Conservation (phyloP, 2,797 vertebrate species). For the Labroides dimidiatus region DNA sequence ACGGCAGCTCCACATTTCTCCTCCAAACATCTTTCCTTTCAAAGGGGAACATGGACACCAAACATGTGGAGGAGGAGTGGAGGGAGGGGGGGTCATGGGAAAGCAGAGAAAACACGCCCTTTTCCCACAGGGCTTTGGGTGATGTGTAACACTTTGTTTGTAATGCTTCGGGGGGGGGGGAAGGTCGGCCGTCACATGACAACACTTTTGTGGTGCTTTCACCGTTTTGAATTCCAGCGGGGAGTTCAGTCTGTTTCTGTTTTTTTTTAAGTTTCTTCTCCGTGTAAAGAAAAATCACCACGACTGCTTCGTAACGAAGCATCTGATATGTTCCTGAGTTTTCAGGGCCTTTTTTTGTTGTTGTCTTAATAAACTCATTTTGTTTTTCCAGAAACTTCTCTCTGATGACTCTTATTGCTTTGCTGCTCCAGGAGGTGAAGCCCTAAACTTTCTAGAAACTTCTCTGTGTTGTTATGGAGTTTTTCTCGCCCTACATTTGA, state of each 20-base stretch:
- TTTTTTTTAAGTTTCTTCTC: conserved; percentile 65
- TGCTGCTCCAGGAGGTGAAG: too few relatives aligned
- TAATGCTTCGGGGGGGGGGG: neutral
- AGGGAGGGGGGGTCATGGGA: neutral
- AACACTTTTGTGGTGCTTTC: conserved; percentile 70
- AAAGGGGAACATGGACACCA: neutral
- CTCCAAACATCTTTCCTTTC: neutral
- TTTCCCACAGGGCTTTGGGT: conserved; percentile 22
- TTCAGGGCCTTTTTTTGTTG: conserved; percentile 75
- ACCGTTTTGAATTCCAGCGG: conserved; percentile 56
- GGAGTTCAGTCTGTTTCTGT: conserved; percentile 55
- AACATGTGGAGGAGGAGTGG: conserved; percentile 3
- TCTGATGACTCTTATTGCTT: conserved; percentile 21
- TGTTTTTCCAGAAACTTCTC: conserved; percentile 63
- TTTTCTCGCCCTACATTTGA: conserved; percentile 3
- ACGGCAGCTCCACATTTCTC: conserved; percentile 38
- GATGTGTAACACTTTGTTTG: conserved; percentile 29
- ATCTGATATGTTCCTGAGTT: conserved; percentile 79
- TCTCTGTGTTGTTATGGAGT: neutral
- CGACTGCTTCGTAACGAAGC: conserved; percentile 94
- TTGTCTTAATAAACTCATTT: conserved; percentile 84
- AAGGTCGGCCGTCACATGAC: conserved; percentile 36
- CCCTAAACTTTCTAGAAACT: too few relatives aligned
- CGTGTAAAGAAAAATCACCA: conserved; percentile 70
- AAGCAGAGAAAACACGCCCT: conserved; percentile 10